A percentile compares a stretch with the other conserved stretches of the same genome.
Conservation (phyloP, 1,140 invertebrate genomes). For the Drosophila sturtevanti region DNA sequence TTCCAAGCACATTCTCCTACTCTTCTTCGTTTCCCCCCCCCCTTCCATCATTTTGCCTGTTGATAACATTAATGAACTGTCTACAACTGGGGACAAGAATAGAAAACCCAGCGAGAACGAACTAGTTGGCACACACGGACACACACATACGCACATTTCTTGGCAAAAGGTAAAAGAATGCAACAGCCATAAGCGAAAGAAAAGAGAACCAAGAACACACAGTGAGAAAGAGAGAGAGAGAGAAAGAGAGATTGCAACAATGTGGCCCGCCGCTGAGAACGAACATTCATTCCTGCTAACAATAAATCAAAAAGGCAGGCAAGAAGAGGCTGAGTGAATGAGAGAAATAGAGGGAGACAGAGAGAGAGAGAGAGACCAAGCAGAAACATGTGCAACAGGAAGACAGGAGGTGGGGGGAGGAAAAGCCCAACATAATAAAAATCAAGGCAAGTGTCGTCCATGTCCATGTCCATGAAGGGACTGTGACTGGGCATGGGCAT, state of each 20-base stretch:
- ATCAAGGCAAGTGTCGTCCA: conserved; percentile 77
- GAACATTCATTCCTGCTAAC: conserved; percentile 62
- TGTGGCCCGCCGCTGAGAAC: conserved; percentile 19
- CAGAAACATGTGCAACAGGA: conserved; percentile 32
- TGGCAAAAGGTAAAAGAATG: conserved; percentile 71
- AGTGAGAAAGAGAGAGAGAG: conserved; percentile 11
- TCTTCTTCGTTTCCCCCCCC: conserved; percentile 5
- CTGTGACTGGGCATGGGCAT: conserved; percentile 21
- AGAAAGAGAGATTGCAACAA: conserved; percentile 18
- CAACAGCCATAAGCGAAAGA: conserved; percentile 53
- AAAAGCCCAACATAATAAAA: conserved; percentile 77
- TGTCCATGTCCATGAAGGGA: conserved; percentile 28
- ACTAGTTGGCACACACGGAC: conserved; percentile 22
- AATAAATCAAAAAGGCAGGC: conserved; percentile 65
- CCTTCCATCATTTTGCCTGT: conserved; percentile 26
- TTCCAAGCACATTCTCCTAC: conserved; percentile 20
- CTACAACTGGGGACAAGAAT: conserved; percentile 70
- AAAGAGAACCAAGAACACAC: conserved; percentile 11
- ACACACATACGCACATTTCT: conserved; percentile 62
- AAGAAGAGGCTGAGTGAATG: conserved; percentile 9
- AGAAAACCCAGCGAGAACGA: conserved; percentile 43
- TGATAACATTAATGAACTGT: conserved; percentile 78
- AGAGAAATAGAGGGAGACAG: conserved; percentile 33
- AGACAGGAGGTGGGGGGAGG: conserved; percentile 18
- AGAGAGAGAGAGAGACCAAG: conserved; percentile 19